A percentile compares a stretch with the other conserved stretches of the same genome.
phyloP scores from a whole-genome alignment of 2,113 vertebrate species.

The Tachuris rubrigastra region DNA sequence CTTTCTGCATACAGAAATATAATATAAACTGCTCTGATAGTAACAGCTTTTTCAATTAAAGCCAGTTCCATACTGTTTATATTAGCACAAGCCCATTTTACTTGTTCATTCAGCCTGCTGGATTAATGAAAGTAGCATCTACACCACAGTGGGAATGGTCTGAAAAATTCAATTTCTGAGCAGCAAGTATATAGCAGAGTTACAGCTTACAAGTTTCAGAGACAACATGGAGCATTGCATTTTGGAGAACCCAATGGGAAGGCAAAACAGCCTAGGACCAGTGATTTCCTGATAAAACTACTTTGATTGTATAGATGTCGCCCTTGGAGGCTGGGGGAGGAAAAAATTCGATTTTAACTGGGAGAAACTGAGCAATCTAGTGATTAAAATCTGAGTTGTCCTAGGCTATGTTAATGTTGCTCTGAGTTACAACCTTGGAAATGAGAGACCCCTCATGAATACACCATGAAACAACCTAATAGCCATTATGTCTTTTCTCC shows the following conservation, averaged over 20 bases:
- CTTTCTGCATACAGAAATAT: neutral
- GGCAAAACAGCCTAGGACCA: neutral
- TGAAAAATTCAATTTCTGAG: neutral
- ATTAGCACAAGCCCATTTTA: constrained; percentile 4
- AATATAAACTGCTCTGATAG: neutral
- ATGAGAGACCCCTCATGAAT: constrained; percentile 1
- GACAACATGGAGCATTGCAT: accelerated
- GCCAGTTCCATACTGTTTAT: neutral
- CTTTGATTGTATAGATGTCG: neutral
- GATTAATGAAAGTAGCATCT: neutral
- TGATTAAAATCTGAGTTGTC: neutral
- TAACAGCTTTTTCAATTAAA: constrained; percentile 29
- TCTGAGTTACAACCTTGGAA: neutral
- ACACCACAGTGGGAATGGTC: neutral
- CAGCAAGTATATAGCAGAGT: neutral
- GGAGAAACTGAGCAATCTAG: neutral
- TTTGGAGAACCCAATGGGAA: neutral
- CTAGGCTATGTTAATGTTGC: neutral
- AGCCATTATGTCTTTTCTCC: neutral
- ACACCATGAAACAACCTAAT: constrained; percentile 1
- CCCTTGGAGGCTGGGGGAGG: neutral
- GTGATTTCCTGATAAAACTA: neutral
- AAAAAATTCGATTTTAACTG: neutral
- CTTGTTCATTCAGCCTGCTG: neutral
- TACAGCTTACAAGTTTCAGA: neutral